These are phyloP conservation scores for Montipora cactus DNA, from an alignment of 64 coral and sea anemone species.

Conservation along the genomic window DNA sequence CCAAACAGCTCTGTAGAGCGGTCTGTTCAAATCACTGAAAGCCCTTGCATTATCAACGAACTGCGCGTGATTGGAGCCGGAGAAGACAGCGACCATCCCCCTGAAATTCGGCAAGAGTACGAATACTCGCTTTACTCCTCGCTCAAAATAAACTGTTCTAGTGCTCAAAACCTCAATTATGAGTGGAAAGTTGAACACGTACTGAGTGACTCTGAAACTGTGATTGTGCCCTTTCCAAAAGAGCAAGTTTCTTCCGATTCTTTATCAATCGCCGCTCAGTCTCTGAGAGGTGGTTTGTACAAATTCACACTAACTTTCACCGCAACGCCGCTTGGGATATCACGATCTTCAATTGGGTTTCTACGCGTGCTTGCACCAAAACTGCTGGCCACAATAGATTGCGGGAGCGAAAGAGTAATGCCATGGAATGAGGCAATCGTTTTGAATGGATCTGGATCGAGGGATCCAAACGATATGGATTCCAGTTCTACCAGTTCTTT, in stretches of 20 bases:
- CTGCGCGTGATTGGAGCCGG: conserved; percentile 50
- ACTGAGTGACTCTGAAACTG: not conserved
- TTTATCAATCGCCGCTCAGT: conserved; percentile 44
- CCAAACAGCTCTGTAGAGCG: not conserved
- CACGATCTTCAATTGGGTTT: conserved; percentile 57
- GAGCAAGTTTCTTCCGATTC: conserved; percentile 13
- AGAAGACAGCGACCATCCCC: not conserved
- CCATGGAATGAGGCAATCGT: conserved; percentile 50
- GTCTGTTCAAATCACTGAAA: not conserved
- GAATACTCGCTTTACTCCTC: conserved; percentile 54
- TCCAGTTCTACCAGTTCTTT: not conserved
- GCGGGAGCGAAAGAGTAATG: conserved; percentile 75
- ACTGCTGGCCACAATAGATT: conserved; percentile 76
- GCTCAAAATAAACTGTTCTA: conserved; percentile 48
- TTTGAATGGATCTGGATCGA: conserved; percentile 71
- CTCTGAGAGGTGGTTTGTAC: conserved; percentile 62
- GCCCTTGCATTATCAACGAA: conserved; percentile 40
- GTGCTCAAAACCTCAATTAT: conserved; percentile 17
- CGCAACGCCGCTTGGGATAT: conserved; percentile 35
- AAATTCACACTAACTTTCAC: conserved; percentile 68
- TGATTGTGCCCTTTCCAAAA: not conserved
- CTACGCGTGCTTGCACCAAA: conserved; percentile 56
- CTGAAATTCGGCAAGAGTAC: conserved; percentile 69
- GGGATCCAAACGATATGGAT: conserved; percentile 50
- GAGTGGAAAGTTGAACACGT: conserved; percentile 51